phyloP scores from a whole-genome alignment of 1,140 invertebrate species.

The Gonatopus flavifemur region DNA sequence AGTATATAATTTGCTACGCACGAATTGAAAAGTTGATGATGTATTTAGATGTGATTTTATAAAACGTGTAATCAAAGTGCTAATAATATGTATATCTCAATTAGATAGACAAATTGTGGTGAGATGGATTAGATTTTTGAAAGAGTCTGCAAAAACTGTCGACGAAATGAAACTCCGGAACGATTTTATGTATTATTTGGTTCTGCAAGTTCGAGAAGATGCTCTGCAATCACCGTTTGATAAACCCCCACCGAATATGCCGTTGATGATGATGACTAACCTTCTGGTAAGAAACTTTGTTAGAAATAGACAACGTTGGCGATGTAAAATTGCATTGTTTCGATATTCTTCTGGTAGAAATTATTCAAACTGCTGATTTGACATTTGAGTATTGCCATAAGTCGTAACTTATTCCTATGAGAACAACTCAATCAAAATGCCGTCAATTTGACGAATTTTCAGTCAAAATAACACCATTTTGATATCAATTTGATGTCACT shows the following conservation, averaged over 20 bases:
- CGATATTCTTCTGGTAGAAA: too few species aligned
- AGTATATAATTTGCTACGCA: not conserved
- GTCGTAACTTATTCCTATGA: too few species aligned
- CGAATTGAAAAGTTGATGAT: not conserved
- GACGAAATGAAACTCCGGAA: slow-evolving; percentile 25
- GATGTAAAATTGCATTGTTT: too few species aligned
- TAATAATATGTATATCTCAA: not conserved
- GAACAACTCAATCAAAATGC: too few species aligned
- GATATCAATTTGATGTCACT: too few species aligned
- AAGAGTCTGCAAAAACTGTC: slow-evolving; percentile 11
- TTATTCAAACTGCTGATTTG: too few species aligned
- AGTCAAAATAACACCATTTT: too few species aligned
- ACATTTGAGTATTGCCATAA: too few species aligned
- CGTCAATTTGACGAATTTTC: too few species aligned
- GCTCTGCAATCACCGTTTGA: slow-evolving; percentile 19
- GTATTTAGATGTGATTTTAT: not conserved
- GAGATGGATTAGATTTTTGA: slow-evolving; percentile 22
- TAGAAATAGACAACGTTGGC: too few species aligned
- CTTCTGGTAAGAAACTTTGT: slow-evolving; percentile 54
- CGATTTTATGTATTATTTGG: slow-evolving; percentile 21
- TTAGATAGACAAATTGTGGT: slow-evolving; percentile 19
- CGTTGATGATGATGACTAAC: slow-evolving; percentile 44
- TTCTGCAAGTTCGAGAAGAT: slow-evolving; percentile 17
- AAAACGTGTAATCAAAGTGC: not conserved
- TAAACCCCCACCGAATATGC: slow-evolving; percentile 28